Evolutionary conservation across 2,797 vertebrate species (phyloP).

Genomic region (Pterois miles): DNA sequence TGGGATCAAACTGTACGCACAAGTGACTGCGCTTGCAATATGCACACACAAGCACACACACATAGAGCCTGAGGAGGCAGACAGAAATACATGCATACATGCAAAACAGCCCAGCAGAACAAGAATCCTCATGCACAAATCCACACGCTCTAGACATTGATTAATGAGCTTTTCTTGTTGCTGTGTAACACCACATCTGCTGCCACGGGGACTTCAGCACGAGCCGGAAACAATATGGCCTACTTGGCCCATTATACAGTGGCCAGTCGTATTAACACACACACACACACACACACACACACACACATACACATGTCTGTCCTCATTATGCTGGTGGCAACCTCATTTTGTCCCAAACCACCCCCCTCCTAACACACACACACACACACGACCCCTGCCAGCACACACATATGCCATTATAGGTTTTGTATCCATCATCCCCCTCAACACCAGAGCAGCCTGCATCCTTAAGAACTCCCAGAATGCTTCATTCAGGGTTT

Average conservation of each 20-base stretch:
- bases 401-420: conserved; percentile 45
- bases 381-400: conserved; percentile 31
- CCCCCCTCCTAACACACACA: not conserved
- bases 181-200: conserved; percentile 81
- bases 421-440: conserved; percentile 25
- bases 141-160: conserved; percentile 68
- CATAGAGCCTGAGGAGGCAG: not conserved
- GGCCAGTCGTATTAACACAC: conserved; percentile 40
- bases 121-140: conserved; percentile 14
- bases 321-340: conserved; percentile 63
- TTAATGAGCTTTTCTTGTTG: conserved; percentile 80
- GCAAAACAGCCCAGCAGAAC: conserved; percentile 35
- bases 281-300: conserved; percentile 40
- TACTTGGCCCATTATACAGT: conserved; percentile 60
- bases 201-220: conserved; percentile 72
- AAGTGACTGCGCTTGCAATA: conserved; percentile 25
- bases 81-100: conserved; percentile 39
- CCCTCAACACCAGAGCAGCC: not conserved
- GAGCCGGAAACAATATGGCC: conserved; percentile 75
- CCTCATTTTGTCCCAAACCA: conserved; percentile 48
- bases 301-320: conserved; percentile 35
- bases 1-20: not conserved
- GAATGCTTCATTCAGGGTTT: conserved; percentile 26
- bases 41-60: not conserved
- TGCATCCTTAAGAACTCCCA: conserved; percentile 18